Evolutionary conservation across 2,888 invertebrate species (phyloP).

Genomic region (Argyresthia goedartella): DNA sequence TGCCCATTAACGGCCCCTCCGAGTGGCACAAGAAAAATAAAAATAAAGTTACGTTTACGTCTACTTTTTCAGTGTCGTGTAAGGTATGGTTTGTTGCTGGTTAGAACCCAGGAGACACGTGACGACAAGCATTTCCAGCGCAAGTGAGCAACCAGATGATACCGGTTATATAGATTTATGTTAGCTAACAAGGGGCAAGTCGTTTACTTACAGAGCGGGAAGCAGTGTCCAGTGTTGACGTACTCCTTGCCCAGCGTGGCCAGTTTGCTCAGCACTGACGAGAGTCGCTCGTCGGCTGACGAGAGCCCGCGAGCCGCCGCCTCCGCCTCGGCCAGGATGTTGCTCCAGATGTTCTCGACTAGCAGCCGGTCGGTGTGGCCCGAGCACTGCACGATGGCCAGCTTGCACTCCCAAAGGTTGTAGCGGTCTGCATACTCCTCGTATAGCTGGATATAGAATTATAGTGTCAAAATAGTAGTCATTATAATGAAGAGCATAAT

Average conservation of each 20-base stretch:
- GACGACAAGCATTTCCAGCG: too few relatives aligned
- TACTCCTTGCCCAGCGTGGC: slow-evolving; percentile 83
- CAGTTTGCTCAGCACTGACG: slow-evolving; percentile 81
- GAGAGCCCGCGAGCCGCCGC: slow-evolving; percentile 52
- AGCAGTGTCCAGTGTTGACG: slow-evolving; percentile 85
- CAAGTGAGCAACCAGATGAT: too few relatives aligned
- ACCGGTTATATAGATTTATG: too few relatives aligned
- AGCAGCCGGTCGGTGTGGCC: slow-evolving; percentile 90
- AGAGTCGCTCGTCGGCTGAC: slow-evolving; percentile 69
- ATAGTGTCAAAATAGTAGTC: too few relatives aligned
- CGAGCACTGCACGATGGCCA: slow-evolving; percentile 95
- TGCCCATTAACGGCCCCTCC: too few relatives aligned
- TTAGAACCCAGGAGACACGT: too few relatives aligned
- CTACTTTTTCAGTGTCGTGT: too few relatives aligned
- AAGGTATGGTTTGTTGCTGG: too few relatives aligned
- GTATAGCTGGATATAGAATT: slow-evolving; percentile 73
- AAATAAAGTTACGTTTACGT: too few relatives aligned
- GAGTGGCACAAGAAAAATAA: too few relatives aligned
- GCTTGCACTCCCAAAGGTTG: slow-evolving; percentile 91
- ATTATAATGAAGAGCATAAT: too few relatives aligned
- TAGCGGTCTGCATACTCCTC: slow-evolving; percentile 93
- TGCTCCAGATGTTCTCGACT: slow-evolving; percentile 92
- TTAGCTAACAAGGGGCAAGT: too few relatives aligned
- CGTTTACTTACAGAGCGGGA: slow-evolving; percentile 87
- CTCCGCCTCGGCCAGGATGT: slow-evolving; percentile 79